phyloP scores from a whole-genome alignment of 1,140 invertebrate species.

The Microplitis mediator region DNA sequence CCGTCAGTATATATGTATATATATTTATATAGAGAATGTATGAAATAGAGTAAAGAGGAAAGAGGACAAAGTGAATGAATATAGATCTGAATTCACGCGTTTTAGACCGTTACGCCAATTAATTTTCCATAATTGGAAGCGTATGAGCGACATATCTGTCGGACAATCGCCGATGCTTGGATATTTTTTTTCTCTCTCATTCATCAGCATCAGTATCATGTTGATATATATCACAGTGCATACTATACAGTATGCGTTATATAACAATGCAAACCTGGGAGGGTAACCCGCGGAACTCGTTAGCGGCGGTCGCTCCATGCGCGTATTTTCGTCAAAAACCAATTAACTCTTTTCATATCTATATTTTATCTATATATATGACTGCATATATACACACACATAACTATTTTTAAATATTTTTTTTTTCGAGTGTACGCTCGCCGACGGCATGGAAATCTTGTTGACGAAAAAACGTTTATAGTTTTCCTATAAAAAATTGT shows the following conservation, averaged over 20 bases:
- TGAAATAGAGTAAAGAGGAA: neutral
- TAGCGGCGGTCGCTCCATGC: slow-evolving; percentile 23
- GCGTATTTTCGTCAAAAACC: slow-evolving; percentile 51
- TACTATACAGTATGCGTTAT: neutral
- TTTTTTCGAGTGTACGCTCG: neutral
- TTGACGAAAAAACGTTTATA: neutral
- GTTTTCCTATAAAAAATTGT: neutral
- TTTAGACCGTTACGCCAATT: slow-evolving; percentile 50
- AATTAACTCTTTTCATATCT: slow-evolving; percentile 53
- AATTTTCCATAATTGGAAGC: slow-evolving; percentile 59
- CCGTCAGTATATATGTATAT: slow-evolving; percentile 1
- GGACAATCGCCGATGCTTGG: neutral
- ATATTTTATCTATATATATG: slow-evolving; percentile 37
- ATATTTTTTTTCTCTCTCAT: neutral
- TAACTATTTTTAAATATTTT: neutral
- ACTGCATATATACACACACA: neutral
- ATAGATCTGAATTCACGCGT: slow-evolving; percentile 29
- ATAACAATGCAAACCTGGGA: slow-evolving; percentile 3
- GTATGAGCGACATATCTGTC: neutral
- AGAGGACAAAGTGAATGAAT: neutral
- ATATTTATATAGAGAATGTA: neutral
- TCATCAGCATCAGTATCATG: neutral
- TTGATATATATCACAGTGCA: no score
- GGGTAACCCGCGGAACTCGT: slow-evolving; percentile 17
- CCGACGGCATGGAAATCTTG: neutral